Percentiles rank a stretch among this genome's conserved stretches.
Evolutionary conservation across 1,140 invertebrate genomes (phyloP).

Genomic region (Solen grandis): DNA sequence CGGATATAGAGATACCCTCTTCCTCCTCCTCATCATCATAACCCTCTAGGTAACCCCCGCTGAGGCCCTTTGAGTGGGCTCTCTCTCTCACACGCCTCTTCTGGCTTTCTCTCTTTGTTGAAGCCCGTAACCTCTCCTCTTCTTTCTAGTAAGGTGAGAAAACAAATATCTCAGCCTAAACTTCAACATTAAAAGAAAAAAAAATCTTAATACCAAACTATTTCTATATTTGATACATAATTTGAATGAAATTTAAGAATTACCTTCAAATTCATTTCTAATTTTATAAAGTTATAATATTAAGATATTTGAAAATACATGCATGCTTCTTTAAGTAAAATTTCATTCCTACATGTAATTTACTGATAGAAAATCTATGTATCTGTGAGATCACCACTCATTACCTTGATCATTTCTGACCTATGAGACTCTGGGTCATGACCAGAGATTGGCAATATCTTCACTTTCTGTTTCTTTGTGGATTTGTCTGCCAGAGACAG

Average conservation of each 20-base stretch:
- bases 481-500: conserved; percentile 97
- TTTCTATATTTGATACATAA: too few relatives aligned
- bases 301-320: not conserved
- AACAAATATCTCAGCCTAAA: not conserved
- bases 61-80: conserved; percentile 84
- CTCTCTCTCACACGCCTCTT: conserved; percentile 85
- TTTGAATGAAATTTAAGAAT: too few relatives aligned
- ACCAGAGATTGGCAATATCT: conserved; percentile 96
- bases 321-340: not conserved
- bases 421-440: conserved; percentile 96
- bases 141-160: too few relatives aligned
- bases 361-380: not conserved
- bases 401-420: conserved; percentile 93
- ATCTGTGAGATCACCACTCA: not conserved
- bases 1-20: conserved; percentile 94
- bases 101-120: conserved; percentile 88
- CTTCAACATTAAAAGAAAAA: not conserved
- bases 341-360: not conserved
- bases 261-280: too few relatives aligned
- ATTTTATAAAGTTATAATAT: too few relatives aligned
- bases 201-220: not conserved
- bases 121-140: conserved; percentile 94
- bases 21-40: conserved; percentile 84
- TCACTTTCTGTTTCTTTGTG: conserved; percentile 97
- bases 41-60: conserved; percentile 84